Evolutionary conservation across 2,797 vertebrate genomes (phyloP).

Genomic region (Etheostoma perlongum): DNA sequence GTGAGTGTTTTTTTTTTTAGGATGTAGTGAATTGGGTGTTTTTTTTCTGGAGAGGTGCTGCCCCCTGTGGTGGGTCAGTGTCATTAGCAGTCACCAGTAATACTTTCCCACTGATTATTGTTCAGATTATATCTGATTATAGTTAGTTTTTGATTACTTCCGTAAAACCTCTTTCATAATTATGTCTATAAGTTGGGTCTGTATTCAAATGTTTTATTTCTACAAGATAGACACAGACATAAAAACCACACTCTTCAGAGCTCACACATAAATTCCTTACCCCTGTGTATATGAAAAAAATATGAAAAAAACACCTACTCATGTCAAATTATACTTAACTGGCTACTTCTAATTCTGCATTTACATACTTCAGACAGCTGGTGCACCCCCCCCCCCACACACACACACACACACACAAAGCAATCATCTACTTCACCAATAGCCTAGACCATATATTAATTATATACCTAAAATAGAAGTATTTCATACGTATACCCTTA

Average conservation of each 20-base stretch:
- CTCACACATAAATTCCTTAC: not conserved
- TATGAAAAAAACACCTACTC: conserved; percentile 12
- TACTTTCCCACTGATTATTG: not conserved
- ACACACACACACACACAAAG: too few species aligned
- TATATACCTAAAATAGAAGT: too few species aligned
- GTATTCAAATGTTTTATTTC: not conserved
- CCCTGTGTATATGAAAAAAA: conserved; percentile 6
- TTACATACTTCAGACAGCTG: conserved; percentile 56
- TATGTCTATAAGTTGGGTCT: not conserved
- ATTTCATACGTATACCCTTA: too few species aligned
- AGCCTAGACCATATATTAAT: too few species aligned
- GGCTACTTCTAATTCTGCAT: conserved; percentile 37
- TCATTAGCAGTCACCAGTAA: not conserved
- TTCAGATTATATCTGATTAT: too few species aligned
- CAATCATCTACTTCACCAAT: too few species aligned
- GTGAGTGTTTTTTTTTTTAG: conserved; percentile 50
- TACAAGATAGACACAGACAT: not conserved
- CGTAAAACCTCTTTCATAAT: not conserved
- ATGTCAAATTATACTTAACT: conserved; percentile 32
- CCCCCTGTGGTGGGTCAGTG: conserved; percentile 65
- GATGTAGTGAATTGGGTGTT: conserved; percentile 18
- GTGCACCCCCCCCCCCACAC: not conserved
- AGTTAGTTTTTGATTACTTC: not conserved
- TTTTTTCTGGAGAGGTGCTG: conserved; percentile 60
- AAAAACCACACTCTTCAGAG: not conserved